Base-by-base conservation (phyloP, 1,140 invertebrate species). In the Halictus rubicundus region DNA sequence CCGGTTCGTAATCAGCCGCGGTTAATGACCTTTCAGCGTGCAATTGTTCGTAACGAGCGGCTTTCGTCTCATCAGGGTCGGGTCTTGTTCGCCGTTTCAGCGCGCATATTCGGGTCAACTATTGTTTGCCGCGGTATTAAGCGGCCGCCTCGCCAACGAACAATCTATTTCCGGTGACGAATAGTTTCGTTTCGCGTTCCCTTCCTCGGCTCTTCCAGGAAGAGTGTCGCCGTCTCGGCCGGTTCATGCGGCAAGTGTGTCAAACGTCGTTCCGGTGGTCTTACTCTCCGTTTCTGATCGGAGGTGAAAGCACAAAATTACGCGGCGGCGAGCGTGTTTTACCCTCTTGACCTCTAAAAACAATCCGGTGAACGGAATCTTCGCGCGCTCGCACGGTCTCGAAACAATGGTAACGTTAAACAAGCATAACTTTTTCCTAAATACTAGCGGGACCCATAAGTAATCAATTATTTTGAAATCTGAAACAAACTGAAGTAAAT, bases 111-210 rank as follows among this genome's bases (percentile, higher is more conserved):
- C 72, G 78, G 87, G 80, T 89, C 85, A 68, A 80, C 80, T 83
- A 84, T 89, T 87, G 86, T 88, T 89, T 69, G 76, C 70, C 80
- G 80, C 49, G 69, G 84, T 77, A 85, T 87, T 83, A 87, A 80
- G 77, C 79, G 81, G 65, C 65, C 75, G 68, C 68, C 76, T 74
- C 64, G 71, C 54, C 66, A 68, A 71, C 77, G 72, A 87, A 82
- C 80, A 85, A 64, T 80, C 78, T 87, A 87, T 88, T 88, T 88
- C 85, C 85, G 87, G 82, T 82, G 74, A 52, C 78, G 52, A 61
- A 78, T 87, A 78, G 75, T 81, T 72, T 81, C 49, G 52, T 75
- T n/a, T 68, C 59, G 27, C 23, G 57, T 74, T 86, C 68, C 27
- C 25, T 75, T 66, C 39, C 39, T 10, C 19, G n/a, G 37, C 37